Conservation (phyloP, 2,113 vertebrate species). For the Melanotaenia duboulayi region DNA sequence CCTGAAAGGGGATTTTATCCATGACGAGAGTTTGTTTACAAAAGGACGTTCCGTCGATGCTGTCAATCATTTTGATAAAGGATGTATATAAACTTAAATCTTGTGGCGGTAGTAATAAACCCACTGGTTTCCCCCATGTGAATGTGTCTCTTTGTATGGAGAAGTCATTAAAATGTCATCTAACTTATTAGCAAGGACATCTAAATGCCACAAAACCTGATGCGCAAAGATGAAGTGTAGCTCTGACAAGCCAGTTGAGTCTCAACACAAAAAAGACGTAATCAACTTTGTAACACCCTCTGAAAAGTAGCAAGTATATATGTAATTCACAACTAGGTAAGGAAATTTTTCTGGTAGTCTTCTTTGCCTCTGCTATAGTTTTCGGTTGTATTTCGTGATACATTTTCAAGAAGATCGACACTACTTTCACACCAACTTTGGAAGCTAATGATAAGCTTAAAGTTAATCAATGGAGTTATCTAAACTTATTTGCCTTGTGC, state of each 20-base stretch:
- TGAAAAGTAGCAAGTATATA: neutral
- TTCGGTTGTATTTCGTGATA: neutral
- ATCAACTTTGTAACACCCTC: neutral
- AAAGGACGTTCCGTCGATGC: neutral
- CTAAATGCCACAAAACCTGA: neutral
- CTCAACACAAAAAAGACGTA: neutral
- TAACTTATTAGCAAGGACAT: neutral
- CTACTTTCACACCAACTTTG: neutral
- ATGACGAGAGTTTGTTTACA: constrained; percentile 1
- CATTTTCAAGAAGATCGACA: neutral
- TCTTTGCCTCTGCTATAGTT: neutral
- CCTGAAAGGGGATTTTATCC: neutral
- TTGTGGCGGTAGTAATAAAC: constrained; percentile 17
- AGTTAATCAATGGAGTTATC: neutral
- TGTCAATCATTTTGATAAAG: constrained; percentile 7
- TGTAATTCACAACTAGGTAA: neutral
- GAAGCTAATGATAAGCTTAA: neutral
- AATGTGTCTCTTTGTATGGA: neutral
- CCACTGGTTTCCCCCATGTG: constrained; percentile 3
- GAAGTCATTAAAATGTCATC: neutral
- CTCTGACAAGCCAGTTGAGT: neutral
- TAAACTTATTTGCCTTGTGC: neutral
- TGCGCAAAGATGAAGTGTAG: neutral
- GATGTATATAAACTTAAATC: constrained; percentile 1
- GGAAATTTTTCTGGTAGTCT: neutral